Base-by-base conservation (phyloP, 2,888 invertebrate species). In the Pantelozetes paolii region DNA sequence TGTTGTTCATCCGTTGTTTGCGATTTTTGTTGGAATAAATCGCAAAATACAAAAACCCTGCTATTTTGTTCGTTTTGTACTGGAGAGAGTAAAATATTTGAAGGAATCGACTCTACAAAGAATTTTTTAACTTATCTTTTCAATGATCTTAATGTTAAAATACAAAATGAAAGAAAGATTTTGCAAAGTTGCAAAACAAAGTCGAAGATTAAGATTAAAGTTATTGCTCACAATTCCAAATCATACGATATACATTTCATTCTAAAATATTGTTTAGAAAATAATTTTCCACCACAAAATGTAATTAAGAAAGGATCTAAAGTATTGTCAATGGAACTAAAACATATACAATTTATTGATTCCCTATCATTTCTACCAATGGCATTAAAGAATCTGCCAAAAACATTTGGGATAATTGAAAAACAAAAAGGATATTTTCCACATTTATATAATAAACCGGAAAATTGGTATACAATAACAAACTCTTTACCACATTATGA, bases 201-300 rank as follows among this genome's bases (percentile, higher is more conserved):
- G n/a, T n/a, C n/a, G n/a, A n/a, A 50, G 28, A 71, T 71, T 30
- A 30, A 30, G 8, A n/a, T 48, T 3, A 48, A 32, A 2, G 71
- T 36, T 1, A 32, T 77, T 5, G 77, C 77, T 0, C 77, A 77
- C 42, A 74, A 76, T 26, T 6, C 62, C 1, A 64, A 32, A 32
- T 40, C 48, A 1, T 77, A 77, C 23, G 77, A 77, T 74, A 26
- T 18, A 1, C 50, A 64, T 15, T 77, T 77, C 54, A 54, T 77
- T 50, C 26, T 76, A 0, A 54, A 75, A 15, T 57, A 48, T 23
- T 48, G 30, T 8, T 2, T 71, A 0, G 26, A 70, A 15, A 42
- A 75, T 36, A 42, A 15, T 2, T 11, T 18, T 28, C 1, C 26
- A 9, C 36, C 20, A 18, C 23, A 20, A 9, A 28, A 69, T 42